Conservation (phyloP, 2,888 invertebrate genomes). For the Biston stratarius region DNA sequence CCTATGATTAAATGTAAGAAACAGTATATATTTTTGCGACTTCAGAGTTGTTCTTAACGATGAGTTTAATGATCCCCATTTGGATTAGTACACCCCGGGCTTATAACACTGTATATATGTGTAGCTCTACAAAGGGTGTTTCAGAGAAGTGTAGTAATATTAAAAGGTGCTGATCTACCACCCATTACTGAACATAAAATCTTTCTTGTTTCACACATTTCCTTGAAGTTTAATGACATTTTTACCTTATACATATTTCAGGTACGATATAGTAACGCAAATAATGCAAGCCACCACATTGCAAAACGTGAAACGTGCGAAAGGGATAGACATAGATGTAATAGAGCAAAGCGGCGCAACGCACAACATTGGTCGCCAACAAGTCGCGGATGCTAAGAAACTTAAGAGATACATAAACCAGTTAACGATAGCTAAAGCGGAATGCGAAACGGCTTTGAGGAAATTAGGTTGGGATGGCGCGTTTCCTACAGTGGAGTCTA, state of each 20-base stretch:
- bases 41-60: too few relatives aligned
- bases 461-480: conserved; percentile 92
- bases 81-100: too few relatives aligned
- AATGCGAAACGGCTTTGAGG: conserved; percentile 92
- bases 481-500: conserved; percentile 84
- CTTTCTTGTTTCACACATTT: too few relatives aligned
- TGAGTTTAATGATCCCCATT: too few relatives aligned
- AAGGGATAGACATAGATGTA: conserved; percentile 90
- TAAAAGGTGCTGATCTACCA: too few relatives aligned
- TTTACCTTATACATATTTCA: conserved; percentile 51
- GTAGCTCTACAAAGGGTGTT: too few relatives aligned
- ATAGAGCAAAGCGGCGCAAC: conserved; percentile 82
- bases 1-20: too few relatives aligned
- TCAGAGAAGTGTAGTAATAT: too few relatives aligned
- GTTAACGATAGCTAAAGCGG: conserved; percentile 92
- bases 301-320: conserved; percentile 95
- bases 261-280: conserved; percentile 95
- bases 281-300: conserved; percentile 97
- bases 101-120: too few relatives aligned
- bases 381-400: conserved; percentile 92
- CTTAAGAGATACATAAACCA: conserved; percentile 94
- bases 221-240: neutral
- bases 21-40: too few relatives aligned
- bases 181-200: too few relatives aligned
- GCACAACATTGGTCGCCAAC: conserved; percentile 90